Base-by-base conservation (phyloP, 2,797 vertebrate species). In the Myotis pilosus region DNA sequence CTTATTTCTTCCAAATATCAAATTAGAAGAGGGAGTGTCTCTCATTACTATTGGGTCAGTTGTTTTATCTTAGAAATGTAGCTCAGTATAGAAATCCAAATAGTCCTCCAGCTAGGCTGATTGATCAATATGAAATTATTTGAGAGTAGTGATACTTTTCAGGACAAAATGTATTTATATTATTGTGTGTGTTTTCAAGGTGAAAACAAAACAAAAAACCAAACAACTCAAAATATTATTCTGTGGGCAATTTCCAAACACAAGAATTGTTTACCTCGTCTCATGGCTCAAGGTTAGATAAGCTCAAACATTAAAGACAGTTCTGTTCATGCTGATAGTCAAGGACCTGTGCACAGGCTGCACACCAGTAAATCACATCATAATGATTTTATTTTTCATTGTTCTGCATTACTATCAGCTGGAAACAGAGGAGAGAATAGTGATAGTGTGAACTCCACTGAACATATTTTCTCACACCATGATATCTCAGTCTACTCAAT, bases 1-100 rank as follows among this genome's bases (percentile, higher is more conserved):
- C 20, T 64, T 74, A 62, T 82, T 47, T 72, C 49, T 94, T 89
- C 57, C 25, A 94, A 71, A 76, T 84, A 87, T 41, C 47, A 91
- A 47, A 53, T 72, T 85, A 69, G 4, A 86, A 84, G 62, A 72
- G 47, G 41, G 16, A 90, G 16, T 44, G 8, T 79, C 30, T 92
- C 20, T n/a, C 23, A 66, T 66, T 87, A 93, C 36, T 78, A 30
- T 44, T 78, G 51, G 8, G 66, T 78, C n/a, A 71, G 60, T 17
- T 84, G 33, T 47, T 80, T 86, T 80, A 23, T 83, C 33, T 80
- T 91, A 86, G 86, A 93, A 85, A 9, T 74, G 72, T 74, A 93
- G 2, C 2, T 72, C 76, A 93, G 10, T 49, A 12, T 20, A 82
- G 62, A 91, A 76, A 81, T 66, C 25, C 78, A 86, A 81, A 82